Evolutionary conservation across 2,797 vertebrate genomes (phyloP), one percentile per base, ranked within the genome.

Genomic region (Nasua narica): DNA sequence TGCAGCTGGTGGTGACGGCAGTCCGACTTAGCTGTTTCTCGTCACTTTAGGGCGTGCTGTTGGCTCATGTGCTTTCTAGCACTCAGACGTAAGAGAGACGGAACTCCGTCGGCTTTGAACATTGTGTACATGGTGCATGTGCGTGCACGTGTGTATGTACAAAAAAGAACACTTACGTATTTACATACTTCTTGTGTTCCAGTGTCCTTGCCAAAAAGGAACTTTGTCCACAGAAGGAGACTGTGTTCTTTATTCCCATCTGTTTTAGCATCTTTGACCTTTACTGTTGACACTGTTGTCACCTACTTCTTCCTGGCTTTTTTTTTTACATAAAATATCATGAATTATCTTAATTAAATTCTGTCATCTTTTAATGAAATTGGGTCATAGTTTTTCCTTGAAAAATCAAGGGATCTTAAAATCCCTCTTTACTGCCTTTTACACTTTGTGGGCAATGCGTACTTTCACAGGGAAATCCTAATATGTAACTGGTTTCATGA

Each of bases 371-470:
- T 58, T 65, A 79, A 32, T 87, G 58, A 69, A 56, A 69, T 27
- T 43, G 48, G 35, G 9, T 40, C 40, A 81, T 54, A 79, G 69
- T 84, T 50, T n/a, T 60, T 74, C 50, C n/a, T 91, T 88, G 46
- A 52, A 78, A 50, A 70, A 58, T 74, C 12, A 32, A 70, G 37
- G 77, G 50, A 54, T 86, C n/a, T 92, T n/a, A 35, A 65, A 81
- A 35, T 37, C 12, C 58, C 43, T 85, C 5, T 69, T 35, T 27
- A 43, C 40, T 40, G 32, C 23, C 6, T 54, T 72, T 77, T 85
- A 35, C 5, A 7, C 19, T 1, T 5, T 5, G 16, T 60, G n/a
- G 9, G 11, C 35, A 12, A 0, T 6, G 5, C 32, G 4, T 16
- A 27, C 23, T 50, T 56, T 32, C 8, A 37, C 14, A 52, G 27